Conservation (phyloP, 53 echinoderm and acorn worm species). For the Mesocentrotus franciscanus region DNA sequence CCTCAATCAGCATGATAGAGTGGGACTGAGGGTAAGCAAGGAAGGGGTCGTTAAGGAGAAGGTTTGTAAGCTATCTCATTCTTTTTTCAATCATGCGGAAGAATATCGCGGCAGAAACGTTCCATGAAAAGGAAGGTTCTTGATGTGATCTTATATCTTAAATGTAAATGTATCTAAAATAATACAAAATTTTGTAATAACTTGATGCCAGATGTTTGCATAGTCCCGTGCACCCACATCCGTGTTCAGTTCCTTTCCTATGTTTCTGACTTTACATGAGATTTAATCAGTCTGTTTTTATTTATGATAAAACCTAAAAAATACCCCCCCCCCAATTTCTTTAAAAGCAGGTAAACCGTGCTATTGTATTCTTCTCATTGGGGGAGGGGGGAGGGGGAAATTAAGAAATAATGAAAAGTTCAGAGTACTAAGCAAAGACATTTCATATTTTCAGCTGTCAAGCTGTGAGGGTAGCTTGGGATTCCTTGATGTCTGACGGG, state of each 20-base stretch:
- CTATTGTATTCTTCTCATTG: neutral
- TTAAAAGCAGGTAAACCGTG: neutral
- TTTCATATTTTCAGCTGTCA: conserved; percentile 36
- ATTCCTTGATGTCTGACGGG: neutral
- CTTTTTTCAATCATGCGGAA: neutral
- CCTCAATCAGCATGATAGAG: conserved; percentile 25
- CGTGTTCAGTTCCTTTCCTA: neutral
- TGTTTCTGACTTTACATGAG: neutral
- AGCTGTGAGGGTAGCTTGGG: neutral
- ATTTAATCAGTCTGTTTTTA: too few relatives aligned
- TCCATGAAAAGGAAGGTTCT: too few relatives aligned
- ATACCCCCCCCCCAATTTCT: too few relatives aligned
- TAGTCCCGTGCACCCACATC: neutral
- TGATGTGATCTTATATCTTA: too few relatives aligned
- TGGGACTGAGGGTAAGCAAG: conserved; percentile 22
- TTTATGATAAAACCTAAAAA: too few relatives aligned
- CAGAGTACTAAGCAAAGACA: conserved; percentile 12
- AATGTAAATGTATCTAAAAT: too few relatives aligned
- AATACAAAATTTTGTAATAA: neutral
- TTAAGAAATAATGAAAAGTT: neutral
- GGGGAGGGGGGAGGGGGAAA: neutral
- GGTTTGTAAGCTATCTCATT: neutral
- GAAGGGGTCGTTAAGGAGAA: neutral
- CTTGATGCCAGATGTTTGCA: neutral
- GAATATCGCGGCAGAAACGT: too few relatives aligned